Evolutionary conservation across 2,888 invertebrate species (phyloP), one percentile per base, ranked within the genome.

Genomic region (Agonopterix arenella): DNA sequence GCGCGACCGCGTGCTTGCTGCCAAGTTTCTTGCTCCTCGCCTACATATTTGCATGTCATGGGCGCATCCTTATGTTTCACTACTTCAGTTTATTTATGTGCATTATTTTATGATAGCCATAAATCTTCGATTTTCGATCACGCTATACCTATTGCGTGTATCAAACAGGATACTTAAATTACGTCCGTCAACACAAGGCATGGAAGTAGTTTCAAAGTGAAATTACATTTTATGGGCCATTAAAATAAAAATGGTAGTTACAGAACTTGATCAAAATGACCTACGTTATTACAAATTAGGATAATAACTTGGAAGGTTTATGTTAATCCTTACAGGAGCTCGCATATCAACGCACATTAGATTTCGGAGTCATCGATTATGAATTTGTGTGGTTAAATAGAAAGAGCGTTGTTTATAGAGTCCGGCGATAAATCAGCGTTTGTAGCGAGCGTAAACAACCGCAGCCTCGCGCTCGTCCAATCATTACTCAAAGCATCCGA

Each of bases 401-500:
- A 60, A 62, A 60, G 58, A 56, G 54, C 55, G 62, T 63, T 62
- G 55, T 62, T 62, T 58, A 60, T 58, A 59, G 59, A 57, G 53
- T 53, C 54, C 59, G 56, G 59, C 62, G 56, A 81, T 85, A 84
- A 86, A 85, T 85, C 83, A 81, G 76, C 63, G 76, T 80, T 81
- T 82, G 78, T 77, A 70, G 71, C 67, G 66, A 79, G 67, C 72
- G 73, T 80, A 82, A 80, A 84, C 83, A 83, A 81, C 77, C 77
- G 62, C 79, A 73, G 71, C 70, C 69, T 69, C 66, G 60, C 70
- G 68, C 60, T 67, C 70, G 67, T 77, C 74, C 75, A 82, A 83
- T 85, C 82, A 84, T 85, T 84, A 85, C 78, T 85, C 80, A 84
- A 80, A 80, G 81, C 74, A 84, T 73, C 75, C 65, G 67, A 80